Percentiles rank a stretch among this genome's conserved stretches.
Evolutionary conservation across 2,797 vertebrate genomes (phyloP).

Genomic region (Gila robusta): DNA sequence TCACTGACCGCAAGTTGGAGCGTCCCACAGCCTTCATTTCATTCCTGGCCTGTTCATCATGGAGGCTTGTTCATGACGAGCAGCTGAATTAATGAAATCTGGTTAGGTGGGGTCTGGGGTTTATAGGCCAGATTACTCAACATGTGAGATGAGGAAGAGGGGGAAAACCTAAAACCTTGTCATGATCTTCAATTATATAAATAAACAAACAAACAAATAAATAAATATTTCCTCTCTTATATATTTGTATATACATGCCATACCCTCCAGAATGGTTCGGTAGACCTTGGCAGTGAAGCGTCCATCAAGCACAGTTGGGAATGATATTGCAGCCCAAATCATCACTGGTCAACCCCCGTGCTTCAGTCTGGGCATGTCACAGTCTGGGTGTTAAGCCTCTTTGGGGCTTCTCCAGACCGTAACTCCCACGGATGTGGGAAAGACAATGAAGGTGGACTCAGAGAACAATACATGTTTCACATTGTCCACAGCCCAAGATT

Average conservation of each 20-base stretch:
- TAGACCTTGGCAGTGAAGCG: not conserved
- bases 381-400: no score
- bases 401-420: no score
- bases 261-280: not conserved
- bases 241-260: no score
- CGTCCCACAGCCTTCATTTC: not conserved
- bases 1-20: not conserved
- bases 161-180: not conserved
- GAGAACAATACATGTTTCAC: no score
- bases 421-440: no score
- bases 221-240: no score
- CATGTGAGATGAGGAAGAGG: not conserved
- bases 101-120: not conserved
- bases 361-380: no score
- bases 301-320: not conserved
- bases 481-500: no score
- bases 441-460: no score
- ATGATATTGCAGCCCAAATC: not conserved
- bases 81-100: not conserved
- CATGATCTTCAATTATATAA: no score
- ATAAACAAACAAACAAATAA: no score
- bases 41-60: not conserved
- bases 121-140: not conserved
- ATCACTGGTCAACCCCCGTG: not conserved
- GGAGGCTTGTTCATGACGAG: not conserved